Evolutionary conservation across 2,888 invertebrate species (phyloP), one percentile per base, ranked within the genome.

Genomic region (Melieria omissa): DNA sequence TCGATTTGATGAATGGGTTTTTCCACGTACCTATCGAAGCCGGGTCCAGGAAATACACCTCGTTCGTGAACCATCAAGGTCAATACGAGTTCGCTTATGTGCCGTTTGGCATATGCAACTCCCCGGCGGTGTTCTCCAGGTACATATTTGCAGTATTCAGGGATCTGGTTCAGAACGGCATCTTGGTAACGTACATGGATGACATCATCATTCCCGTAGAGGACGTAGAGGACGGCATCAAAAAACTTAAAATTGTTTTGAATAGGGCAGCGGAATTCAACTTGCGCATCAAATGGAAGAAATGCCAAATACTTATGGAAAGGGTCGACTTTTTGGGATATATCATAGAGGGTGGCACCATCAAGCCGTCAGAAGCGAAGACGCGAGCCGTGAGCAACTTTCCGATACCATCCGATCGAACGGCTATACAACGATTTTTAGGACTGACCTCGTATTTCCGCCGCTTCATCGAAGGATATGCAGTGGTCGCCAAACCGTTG

Each of bases 401-500:
- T 52, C 74, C 74, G 3, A 45, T 69, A n/a, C 71, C 74, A 14
- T 45, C 14, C 5, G 55, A 72, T 3, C 65, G 42, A 4, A 72
- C 70, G 47, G 55, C 64, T 8, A 16, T 74, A 4, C 73, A 76
- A 41, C n/a, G 73, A 3, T 74, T 74, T 61, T 9, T 74, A 5
- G 75, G 70, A 0, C 16, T 77, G 3, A 74, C 77, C 6, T 72
- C 70, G 4, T 74, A 74, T 54, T 74, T 73, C 47, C 10, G 76
- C 16, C 49, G 71, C 9, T 74, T 74, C 55, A 47, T 73, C 3
- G 58, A 65, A 41, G 57, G 65, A 29, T 76, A 72, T 46, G 73
- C 83, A 4, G 57, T 76, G 41, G 80, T 83, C 16, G 84, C 85
- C 3, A 80, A 78, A 70, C 83, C 82, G 12, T 68, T 85, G 55